These are phyloP conservation scores for Hesperia comma DNA, from an alignment of 2,888 invertebrate genomes.

Conservation along the genomic window DNA sequence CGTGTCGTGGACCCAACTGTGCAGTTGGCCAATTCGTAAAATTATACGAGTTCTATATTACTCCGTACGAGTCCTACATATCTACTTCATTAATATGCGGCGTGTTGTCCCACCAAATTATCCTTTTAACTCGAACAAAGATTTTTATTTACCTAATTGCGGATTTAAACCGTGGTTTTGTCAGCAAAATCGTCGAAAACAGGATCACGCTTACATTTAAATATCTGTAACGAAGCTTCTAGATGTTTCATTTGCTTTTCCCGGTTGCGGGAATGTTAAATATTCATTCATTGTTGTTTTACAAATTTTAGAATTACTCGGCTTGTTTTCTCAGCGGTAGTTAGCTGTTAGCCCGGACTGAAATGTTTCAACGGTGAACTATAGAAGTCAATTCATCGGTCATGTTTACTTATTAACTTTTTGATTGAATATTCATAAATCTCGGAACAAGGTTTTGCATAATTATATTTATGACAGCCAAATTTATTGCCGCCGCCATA, in stretches of 20 bases:
- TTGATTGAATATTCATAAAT: too few relatives aligned
- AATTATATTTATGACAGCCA: too few relatives aligned
- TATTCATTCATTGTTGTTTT: conserved; percentile 30
- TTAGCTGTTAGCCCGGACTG: neutral
- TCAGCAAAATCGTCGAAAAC: conserved; percentile 14
- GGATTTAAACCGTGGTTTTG: conserved; percentile 16
- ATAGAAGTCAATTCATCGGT: too few relatives aligned
- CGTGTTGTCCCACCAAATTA: conserved; percentile 11
- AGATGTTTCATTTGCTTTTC: conserved; percentile 31
- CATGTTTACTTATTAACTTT: too few relatives aligned
- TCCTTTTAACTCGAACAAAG: conserved; percentile 25
- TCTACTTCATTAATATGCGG: conserved; percentile 24
- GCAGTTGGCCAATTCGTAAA: neutral
- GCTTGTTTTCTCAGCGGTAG: neutral
- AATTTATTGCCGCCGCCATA: too few relatives aligned
- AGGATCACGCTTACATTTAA: conserved; percentile 32
- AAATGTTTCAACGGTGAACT: too few relatives aligned
- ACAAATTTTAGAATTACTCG: conserved; percentile 17
- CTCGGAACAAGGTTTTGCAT: too few relatives aligned
- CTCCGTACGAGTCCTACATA: neutral
- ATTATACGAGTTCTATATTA: neutral
- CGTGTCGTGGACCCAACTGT: neutral
- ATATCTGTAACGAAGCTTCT: conserved; percentile 37
- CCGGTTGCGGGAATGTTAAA: conserved; percentile 24
- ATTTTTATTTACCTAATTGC: conserved; percentile 29